Percentiles rank a stretch among this genome's conserved stretches.
phyloP scores from a whole-genome alignment of 2,797 vertebrate genomes.

The Hippocampus kuda region DNA sequence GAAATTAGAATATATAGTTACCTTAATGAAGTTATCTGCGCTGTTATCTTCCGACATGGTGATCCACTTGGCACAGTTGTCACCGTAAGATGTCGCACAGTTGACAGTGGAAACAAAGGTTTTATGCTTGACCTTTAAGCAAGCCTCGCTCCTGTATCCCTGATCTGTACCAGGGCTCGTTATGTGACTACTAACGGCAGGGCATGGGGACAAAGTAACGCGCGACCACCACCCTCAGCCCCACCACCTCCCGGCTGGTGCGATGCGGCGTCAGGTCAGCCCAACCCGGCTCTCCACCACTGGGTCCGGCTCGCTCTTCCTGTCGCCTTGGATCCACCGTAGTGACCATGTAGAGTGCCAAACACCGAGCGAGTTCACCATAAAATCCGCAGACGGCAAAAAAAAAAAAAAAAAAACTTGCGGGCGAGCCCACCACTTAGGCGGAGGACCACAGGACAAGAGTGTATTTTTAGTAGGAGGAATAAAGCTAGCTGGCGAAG shows the following conservation, averaged over 20 bases:
- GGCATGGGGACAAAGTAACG: constrained; percentile 44
- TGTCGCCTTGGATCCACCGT: constrained; percentile 44
- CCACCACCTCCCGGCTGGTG: constrained; percentile 34
- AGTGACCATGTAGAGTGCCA: constrained; percentile 66
- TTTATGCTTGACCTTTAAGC: constrained; percentile 33
- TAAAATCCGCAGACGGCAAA: constrained; percentile 28
- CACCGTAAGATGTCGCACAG: constrained; percentile 20
- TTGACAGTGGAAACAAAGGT: constrained; percentile 39
- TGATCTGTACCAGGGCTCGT: constrained; percentile 21
- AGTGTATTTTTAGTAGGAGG: constrained; percentile 55
- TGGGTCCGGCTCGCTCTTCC: constrained; percentile 55
- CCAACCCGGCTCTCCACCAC: constrained; percentile 50
- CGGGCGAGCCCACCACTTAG: constrained; percentile 40
- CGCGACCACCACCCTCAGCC: constrained; percentile 7
- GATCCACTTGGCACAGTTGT: constrained; percentile 30
- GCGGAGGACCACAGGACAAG: constrained; percentile 22
- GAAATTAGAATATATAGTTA: constrained; percentile 33
- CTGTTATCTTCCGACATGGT: constrained; percentile 81
- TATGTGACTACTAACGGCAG: constrained; percentile 33
- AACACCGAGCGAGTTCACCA: constrained; percentile 22
- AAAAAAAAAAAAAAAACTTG: not conserved
- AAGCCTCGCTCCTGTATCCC: constrained; percentile 22
- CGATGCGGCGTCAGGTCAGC: constrained; percentile 27
- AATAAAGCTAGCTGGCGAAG: constrained; percentile 20
- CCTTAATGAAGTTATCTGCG: constrained; percentile 88